phyloP scores from a whole-genome alignment of 2,113 vertebrate genomes.

The Eudyptes chrysolophus region DNA sequence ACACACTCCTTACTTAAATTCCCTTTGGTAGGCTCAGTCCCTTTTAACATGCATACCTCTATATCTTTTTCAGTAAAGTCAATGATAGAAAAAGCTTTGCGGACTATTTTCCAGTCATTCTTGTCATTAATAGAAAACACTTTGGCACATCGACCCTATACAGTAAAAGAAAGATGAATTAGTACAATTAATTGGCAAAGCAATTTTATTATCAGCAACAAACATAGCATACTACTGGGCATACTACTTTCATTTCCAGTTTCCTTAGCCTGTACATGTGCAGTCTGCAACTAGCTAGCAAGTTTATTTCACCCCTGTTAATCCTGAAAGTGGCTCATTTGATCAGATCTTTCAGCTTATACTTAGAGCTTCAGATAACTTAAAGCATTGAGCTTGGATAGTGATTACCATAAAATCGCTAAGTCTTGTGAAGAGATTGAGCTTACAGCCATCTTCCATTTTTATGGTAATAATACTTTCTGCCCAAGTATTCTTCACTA shows the following conservation, averaged over 20 bases:
- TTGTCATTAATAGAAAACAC: conserved; percentile 89
- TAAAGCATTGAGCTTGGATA: neutral
- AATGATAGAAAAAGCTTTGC: conserved; percentile 88
- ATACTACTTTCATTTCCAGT: neutral
- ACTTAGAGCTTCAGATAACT: neutral
- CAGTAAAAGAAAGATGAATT: neutral
- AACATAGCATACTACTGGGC: neutral
- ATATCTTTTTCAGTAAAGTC: conserved; percentile 82
- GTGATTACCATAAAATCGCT: rapidly evolving
- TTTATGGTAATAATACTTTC: neutral
- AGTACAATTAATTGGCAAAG: neutral
- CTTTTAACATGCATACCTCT: conserved; percentile 70
- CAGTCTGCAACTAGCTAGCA: too few relatives aligned
- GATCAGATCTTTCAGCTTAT: neutral
- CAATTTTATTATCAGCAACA: neutral
- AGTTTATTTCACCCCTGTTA: neutral
- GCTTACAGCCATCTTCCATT: neutral
- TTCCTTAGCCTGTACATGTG: neutral
- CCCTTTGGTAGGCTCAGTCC: neutral
- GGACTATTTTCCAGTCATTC: conserved; percentile 90
- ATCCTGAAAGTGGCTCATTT: neutral
- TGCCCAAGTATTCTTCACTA: neutral
- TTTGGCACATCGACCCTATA: conserved; percentile 87
- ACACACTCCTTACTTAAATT: rapidly evolving
- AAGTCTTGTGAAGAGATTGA: neutral